Percentiles rank a stretch among this genome's conserved stretches.
phyloP scores from a whole-genome alignment of 2,888 invertebrate species.

The Cataglyphis cursor region DNA sequence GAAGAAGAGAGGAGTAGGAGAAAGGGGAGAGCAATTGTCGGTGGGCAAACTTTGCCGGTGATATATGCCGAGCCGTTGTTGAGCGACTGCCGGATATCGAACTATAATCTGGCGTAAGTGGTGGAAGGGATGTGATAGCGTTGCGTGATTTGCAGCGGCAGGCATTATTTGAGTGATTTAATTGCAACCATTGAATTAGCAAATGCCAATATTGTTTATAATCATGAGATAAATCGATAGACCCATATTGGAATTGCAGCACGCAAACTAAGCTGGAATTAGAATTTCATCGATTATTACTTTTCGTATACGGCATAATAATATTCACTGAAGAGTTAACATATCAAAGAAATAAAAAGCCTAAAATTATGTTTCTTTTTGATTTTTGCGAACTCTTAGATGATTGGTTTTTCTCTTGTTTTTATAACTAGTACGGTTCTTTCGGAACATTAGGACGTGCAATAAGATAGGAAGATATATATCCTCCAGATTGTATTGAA shows the following conservation, averaged over 20 bases:
- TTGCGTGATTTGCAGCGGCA: slow-evolving; percentile 54
- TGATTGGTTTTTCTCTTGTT: not conserved
- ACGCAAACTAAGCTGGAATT: slow-evolving; percentile 20
- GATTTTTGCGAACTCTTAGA: not conserved
- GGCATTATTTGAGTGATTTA: slow-evolving; percentile 56
- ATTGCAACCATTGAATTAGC: slow-evolving; percentile 57
- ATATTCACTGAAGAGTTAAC: not conserved
- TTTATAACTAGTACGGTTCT: not conserved
- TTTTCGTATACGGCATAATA: not conserved
- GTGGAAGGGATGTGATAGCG: slow-evolving; percentile 56
- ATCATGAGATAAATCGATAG: slow-evolving; percentile 53
- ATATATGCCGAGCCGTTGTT: slow-evolving; percentile 56
- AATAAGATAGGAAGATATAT: slow-evolving; percentile 60
- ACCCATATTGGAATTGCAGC: slow-evolving; percentile 38
- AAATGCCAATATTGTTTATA: slow-evolving; percentile 58
- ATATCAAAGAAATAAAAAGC: not conserved
- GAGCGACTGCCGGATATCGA: slow-evolving; percentile 56
- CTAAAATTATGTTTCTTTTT: not conserved
- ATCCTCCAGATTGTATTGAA: slow-evolving; percentile 48
- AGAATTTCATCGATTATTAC: slow-evolving; percentile 15
- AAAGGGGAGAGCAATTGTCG: slow-evolving; percentile 51
- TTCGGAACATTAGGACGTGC: slow-evolving; percentile 46
- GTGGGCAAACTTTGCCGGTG: slow-evolving; percentile 55
- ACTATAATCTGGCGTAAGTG: slow-evolving; percentile 56
- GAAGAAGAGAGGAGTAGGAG: not conserved